These are phyloP conservation scores for Theropithecus gelada DNA, from an alignment of 2,113 vertebrate genomes.

Conservation along the genomic window DNA sequence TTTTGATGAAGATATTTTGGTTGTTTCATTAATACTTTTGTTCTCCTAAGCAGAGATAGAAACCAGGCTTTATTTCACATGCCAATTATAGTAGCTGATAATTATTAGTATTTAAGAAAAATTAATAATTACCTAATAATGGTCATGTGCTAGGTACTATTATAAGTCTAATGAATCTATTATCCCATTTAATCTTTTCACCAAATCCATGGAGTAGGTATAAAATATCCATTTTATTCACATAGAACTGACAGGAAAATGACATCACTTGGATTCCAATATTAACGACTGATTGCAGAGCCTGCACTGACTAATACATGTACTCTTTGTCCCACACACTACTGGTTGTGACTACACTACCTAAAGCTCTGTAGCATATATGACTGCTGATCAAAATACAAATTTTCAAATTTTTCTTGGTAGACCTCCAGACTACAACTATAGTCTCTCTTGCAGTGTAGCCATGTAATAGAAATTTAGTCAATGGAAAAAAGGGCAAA, in stretches of 20 bases:
- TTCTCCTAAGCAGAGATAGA: neutral
- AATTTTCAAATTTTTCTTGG: neutral
- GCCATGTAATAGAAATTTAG: neutral
- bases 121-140: neutral
- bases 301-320: neutral
- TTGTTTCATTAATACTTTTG: neutral
- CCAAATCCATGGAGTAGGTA: neutral
- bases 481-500: neutral
- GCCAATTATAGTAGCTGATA: neutral
- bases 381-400: neutral
- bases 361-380: neutral
- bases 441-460: neutral
- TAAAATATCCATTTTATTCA: neutral
- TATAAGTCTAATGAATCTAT: neutral
- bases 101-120: slow-evolving; percentile 6
- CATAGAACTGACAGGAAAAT: neutral
- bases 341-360: neutral
- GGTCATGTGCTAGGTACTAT: neutral
- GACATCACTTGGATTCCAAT: neutral
- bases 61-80: neutral
- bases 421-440: neutral
- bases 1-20: neutral
- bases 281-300: neutral
- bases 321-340: neutral
- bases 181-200: neutral